Evolutionary conservation across 2,113 vertebrate species (phyloP).

Genomic region (Crotalus viridis): DNA sequence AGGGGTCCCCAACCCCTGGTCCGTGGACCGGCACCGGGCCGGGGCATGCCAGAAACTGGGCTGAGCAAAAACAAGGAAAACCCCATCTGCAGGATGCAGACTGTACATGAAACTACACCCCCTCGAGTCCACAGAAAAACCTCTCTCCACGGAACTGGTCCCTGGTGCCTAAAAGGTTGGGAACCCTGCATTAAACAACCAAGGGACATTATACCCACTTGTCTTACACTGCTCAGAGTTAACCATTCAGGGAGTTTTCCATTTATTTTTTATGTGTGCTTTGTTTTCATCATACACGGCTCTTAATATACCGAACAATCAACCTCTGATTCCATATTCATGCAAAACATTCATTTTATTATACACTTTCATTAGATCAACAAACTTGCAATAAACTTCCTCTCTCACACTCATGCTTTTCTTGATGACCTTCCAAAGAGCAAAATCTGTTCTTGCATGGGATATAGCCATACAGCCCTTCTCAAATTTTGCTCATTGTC

Average conservation of each 20-base stretch:
- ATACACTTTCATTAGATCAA: background rate
- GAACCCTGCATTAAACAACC: background rate
- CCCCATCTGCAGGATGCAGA: too few relatives aligned
- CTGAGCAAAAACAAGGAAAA: too few relatives aligned
- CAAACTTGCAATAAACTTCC: background rate
- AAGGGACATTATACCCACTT: background rate
- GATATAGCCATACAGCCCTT: background rate
- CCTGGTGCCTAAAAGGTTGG: too few relatives aligned
- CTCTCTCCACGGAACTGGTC: too few relatives aligned
- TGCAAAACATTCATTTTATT: background rate
- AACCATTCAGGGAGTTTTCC: background rate
- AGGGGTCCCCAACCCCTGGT: too few relatives aligned
- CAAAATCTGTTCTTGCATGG: background rate
- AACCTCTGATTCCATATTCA: background rate
- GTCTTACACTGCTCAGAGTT: background rate
- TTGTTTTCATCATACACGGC: background rate
- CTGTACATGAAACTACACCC: too few relatives aligned
- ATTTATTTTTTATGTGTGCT: background rate
- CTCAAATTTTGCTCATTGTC: background rate
- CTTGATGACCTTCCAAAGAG: background rate
- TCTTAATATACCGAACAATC: background rate
- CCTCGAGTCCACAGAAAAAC: too few relatives aligned
- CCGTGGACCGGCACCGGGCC: too few relatives aligned
- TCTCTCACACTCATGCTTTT: background rate
- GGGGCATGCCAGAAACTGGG: too few relatives aligned